Conservation (phyloP, 92 coral and sea anemone genomes). For the Nematostella vectensis region DNA sequence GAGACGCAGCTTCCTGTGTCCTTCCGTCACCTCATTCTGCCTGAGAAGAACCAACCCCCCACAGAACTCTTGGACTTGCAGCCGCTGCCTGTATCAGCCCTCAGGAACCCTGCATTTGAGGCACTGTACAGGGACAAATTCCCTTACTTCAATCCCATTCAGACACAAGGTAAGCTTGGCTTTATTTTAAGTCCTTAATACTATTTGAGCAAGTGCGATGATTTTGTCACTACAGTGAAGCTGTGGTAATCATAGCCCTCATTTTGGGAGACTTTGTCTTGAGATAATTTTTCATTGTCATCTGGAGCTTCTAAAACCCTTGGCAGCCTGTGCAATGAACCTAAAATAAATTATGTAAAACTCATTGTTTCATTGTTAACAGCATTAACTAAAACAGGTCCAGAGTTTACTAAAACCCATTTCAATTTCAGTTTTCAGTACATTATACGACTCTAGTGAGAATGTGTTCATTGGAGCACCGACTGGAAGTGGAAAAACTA, state of each 20-base stretch:
- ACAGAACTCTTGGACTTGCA: conserved; percentile 90
- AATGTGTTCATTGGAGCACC: conserved; percentile 97
- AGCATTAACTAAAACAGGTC: too few species aligned
- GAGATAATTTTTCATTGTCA: too few species aligned
- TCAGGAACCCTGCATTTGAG: conserved; percentile 94
- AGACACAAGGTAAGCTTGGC: conserved; percentile 69
- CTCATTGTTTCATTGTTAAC: too few species aligned
- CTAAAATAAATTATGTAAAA: too few species aligned
- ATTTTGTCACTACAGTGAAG: too few species aligned
- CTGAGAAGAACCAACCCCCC: conserved; percentile 96
- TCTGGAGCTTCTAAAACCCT: too few species aligned
- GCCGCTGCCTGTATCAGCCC: conserved; percentile 94
- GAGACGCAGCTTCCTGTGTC: conserved; percentile 98
- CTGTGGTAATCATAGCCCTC: too few species aligned
- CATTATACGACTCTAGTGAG: conserved; percentile 90
- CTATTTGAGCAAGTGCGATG: too few species aligned
- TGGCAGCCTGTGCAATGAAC: too few species aligned
- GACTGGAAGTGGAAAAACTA: conserved; percentile 97
- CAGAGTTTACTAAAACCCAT: too few species aligned
- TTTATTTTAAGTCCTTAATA: too few species aligned
- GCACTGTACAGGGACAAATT: conserved; percentile 93
- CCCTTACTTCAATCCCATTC: conserved; percentile 95
- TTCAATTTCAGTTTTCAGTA: conserved; percentile 81
- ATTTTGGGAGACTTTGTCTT: too few species aligned
- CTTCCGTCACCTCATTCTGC: conserved; percentile 94